phyloP scores from a whole-genome alignment of 2,797 vertebrate species.

The Urocyon cinereoargenteus region DNA sequence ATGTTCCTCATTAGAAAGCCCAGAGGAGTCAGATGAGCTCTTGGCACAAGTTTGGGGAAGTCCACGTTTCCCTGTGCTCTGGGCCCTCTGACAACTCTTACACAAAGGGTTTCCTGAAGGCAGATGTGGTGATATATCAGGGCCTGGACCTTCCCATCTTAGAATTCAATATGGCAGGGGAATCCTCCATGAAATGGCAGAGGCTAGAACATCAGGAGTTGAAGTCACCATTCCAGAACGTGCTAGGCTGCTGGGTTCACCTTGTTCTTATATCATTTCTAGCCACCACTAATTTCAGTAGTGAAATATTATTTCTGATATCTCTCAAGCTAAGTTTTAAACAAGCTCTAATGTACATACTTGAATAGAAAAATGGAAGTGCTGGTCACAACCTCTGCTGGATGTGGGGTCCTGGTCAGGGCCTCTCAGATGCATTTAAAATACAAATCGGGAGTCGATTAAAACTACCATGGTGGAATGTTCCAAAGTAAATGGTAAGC shows the following conservation, averaged over 20 bases:
- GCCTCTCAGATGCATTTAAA: not conserved
- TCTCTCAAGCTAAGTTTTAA: not conserved
- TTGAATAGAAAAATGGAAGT: not conserved
- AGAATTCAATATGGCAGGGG: not conserved
- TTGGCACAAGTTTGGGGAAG: not conserved
- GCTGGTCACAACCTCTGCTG: not conserved
- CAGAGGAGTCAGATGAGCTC: too few relatives aligned
- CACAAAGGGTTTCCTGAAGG: not conserved
- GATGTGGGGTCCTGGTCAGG: not conserved
- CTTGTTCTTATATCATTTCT: not conserved
- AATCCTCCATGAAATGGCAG: not conserved
- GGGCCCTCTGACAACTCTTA: too few relatives aligned
- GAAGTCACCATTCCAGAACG: not conserved
- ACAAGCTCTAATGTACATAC: not conserved
- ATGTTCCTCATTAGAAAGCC: not conserved
- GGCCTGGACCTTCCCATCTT: not conserved
- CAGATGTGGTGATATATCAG: not conserved
- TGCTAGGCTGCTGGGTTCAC: not conserved
- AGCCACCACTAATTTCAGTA: not conserved
- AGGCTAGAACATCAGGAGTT: not conserved
- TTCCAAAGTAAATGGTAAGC: not conserved
- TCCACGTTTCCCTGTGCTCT: not conserved
- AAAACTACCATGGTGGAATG: not conserved
- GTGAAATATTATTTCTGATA: not conserved
- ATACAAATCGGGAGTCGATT: not conserved